phyloP scores from a whole-genome alignment of 1,140 invertebrate genomes.

The Harpegnathos saltator region DNA sequence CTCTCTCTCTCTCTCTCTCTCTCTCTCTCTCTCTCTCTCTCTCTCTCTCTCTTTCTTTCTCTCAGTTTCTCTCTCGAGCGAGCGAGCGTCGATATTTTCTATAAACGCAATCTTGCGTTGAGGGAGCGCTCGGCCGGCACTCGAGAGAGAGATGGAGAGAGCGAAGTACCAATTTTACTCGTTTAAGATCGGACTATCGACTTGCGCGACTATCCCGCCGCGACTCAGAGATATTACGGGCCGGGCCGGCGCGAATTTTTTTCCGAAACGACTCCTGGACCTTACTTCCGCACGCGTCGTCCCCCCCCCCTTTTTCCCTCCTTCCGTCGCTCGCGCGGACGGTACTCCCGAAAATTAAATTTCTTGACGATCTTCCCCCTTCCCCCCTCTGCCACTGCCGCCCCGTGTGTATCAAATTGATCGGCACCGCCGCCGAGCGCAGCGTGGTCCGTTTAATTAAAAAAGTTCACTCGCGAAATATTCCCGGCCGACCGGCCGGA shows the following conservation, averaged over 20 bases:
- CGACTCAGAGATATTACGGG: constrained; percentile 36
- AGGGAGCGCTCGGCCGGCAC: background rate
- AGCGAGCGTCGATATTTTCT: constrained; percentile 22
- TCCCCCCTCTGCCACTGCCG: too few species aligned
- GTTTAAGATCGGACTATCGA: constrained; percentile 43
- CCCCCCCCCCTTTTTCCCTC: too few species aligned
- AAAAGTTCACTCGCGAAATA: constrained; percentile 60
- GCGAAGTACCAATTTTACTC: constrained; percentile 38
- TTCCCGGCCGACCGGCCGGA: constrained; percentile 22
- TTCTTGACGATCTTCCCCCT: constrained; percentile 49
- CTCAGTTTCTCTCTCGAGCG: too few species aligned
- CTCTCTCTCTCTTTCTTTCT: too few species aligned
- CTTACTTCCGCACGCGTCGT: constrained; percentile 19
- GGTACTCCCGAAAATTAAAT: constrained; percentile 69
- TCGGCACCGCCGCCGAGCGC: constrained; percentile 41
- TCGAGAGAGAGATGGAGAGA: too few species aligned
- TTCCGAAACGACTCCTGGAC: constrained; percentile 31
- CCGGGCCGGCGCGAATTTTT: constrained; percentile 40
- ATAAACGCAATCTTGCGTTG: constrained; percentile 29
- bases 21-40: too few species aligned
- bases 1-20: too few species aligned
- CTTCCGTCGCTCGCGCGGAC: background rate
- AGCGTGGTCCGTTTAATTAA: constrained; percentile 67
- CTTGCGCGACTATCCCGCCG: constrained; percentile 3
- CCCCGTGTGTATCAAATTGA: constrained; percentile 49